phyloP scores from a whole-genome alignment of 2,113 vertebrate species.

The Ammodytes dubius region DNA sequence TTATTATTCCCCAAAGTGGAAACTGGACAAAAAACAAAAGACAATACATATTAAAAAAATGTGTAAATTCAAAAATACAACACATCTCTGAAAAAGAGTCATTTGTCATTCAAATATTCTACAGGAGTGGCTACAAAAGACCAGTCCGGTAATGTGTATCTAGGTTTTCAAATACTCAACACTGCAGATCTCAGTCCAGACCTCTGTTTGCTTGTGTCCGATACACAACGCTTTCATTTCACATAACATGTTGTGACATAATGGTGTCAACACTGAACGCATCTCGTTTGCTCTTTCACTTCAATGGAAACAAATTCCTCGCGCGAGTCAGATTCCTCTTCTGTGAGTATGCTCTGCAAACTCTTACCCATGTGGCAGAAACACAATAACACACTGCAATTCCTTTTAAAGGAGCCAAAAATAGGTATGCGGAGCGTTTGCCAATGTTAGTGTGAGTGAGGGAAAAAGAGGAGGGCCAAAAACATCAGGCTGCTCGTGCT shows the following conservation, averaged over 20 bases:
- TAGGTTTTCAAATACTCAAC: background rate
- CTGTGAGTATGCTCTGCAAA: constrained; percentile 10
- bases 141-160: background rate
- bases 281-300: background rate
- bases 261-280: background rate
- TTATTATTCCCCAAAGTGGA: background rate
- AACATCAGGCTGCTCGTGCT: constrained; percentile 59
- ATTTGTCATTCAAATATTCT: background rate
- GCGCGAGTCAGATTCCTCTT: constrained; percentile 52
- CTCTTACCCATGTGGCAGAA: constrained; percentile 46
- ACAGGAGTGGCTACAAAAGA: background rate
- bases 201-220: too few species aligned
- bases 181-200: too few species aligned
- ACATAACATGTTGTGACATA: background rate
- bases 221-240: background rate
- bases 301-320: constrained; percentile 6
- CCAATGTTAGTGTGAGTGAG: constrained; percentile 58
- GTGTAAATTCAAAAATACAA: background rate
- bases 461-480: constrained; percentile 52
- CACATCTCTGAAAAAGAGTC: background rate
- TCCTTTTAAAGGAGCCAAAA: constrained; percentile 63
- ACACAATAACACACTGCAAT: constrained; percentile 49
- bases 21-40: background rate
- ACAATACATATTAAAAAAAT: background rate
- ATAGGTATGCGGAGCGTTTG: constrained; percentile 45